Base-by-base conservation (phyloP, 2,113 vertebrate species). In the Oriolus oriolus region DNA sequence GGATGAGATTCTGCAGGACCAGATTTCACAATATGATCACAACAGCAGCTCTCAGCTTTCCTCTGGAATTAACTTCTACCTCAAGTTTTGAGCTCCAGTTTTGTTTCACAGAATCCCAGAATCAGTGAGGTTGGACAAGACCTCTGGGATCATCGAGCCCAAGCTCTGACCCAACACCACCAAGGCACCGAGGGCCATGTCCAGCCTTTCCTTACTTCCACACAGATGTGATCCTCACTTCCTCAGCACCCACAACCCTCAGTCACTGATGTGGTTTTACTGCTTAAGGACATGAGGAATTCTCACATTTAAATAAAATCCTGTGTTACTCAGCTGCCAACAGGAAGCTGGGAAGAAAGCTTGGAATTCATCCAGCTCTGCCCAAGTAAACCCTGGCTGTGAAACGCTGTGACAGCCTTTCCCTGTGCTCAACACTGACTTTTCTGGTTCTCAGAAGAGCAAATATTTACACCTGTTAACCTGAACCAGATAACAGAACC, bases 391-490 rank as follows among this genome's bases (percentile, higher is more conserved):
- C 4, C 19, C 45, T 13, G 61, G 56, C 47, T 59, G 66, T 41
- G 63, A 35, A 35, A 56, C 21, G 7, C 33, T 13, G 7, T 0
- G 4, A 10, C 9, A 85, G 59, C 53, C 39, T 20, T 44, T 54
- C 16, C 53, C 31, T 10, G 7, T 1, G 21, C 65, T 39, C 9
- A 59, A 45, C 12, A 35, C 0, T 1, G 69, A 17, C 6, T 64
- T 33, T n/a, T 16, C 22, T 41, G 27, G 13, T 33, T 17, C 66
- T 56, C n/a, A 28, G 1, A 56, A 53, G 7, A 69, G 53, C 50
- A 30, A 39, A 15, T 12, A n/a, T 42, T 78, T 39, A 20, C n/a
- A 41, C 14, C 42, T 31, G 3, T 44, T 30, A 56, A 79, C 87
- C 60, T 42, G 59, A 12, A 21, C 0, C 53, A 87, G 49, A 11